Base-by-base conservation (phyloP, 1,140 invertebrate species). In the Lucilia cuprina region DNA sequence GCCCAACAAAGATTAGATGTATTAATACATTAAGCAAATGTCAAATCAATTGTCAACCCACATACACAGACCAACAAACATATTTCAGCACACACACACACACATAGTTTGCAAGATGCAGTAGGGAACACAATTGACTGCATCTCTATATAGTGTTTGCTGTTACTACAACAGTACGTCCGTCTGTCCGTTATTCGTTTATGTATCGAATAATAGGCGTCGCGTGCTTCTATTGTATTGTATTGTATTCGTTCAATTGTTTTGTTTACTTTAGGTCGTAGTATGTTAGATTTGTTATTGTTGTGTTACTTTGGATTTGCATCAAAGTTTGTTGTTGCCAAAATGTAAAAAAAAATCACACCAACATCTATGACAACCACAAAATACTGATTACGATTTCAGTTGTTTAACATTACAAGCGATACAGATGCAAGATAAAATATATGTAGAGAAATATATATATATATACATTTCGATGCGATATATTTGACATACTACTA, bases 11-110 rank as follows among this genome's bases (percentile, higher is more conserved):
- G 47, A 78, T 78, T 41, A 78, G 17, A 78, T 41, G 34, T 41
- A 78, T 78, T 78, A 78, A 41, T 41, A 78, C 75, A 78, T 41
- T 49, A 41, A 78, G 47, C 75, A 41, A 78, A 78, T 41, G 75
- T 78, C 75, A 78, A 78, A 78, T 78, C 75, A 78, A 78, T 78
- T 78, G 75, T 78, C 75, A 78, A 41, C 75, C 75, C 47, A 78
- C 75, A 78, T 25, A 78, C 75, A 35, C 75, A 78, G 8, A 78
- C 75, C 7, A 12, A 78, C 34, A 41, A 77, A 25, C n/a, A 3
- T 60, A 17, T 17, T n/a, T 41, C 13, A 2, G n/a, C 55, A 17
- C 13, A 60, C 55, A 60, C 14, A 30, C 0, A 8, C 55, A 17
- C 13, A 60, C 55, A 60, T n/a, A 30, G n/a, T 14, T 60, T n/a